Evolutionary conservation across 2,113 vertebrate species (phyloP), one percentile per base, ranked within the genome.

Genomic region (Lethenteron camtschaticum): DNA sequence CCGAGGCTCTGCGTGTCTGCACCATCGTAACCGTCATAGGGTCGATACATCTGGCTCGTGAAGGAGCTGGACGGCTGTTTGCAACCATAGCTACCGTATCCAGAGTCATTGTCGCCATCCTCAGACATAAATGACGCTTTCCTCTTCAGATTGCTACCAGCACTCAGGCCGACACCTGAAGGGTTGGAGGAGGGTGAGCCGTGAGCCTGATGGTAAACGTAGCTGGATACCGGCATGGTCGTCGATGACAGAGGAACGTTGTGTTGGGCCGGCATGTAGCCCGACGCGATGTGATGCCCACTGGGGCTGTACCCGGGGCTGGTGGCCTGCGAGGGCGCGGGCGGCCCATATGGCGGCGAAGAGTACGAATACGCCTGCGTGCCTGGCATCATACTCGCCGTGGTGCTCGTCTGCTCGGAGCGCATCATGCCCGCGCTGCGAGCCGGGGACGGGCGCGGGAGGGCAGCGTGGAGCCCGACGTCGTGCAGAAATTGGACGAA

Each of bases 121-220:
- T 87, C 88, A 75, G 87, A 87, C 90, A 99, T 99, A 75, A 95
- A 99, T 82, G 96, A 99, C 80, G 94, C 94, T 84, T 99, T 99
- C 76, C 94, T 85, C 83, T 99, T 99, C 78, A 99, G 86, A 74
- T 90, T 94, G 79, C 85, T 90, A 74, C 90, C 88, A 6, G 89
- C 86, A 79, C 84, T 90, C 78, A 87, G 89, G 74, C 87, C 85
- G 79, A 96, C 82, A 79, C 89, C 88, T 56, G 92, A 89, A 1
- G 90, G 89, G 0, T 88, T 85, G 5, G 96, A 89, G 57, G 94
- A 89, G 0, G 89, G 85, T 75, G 95, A 83, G 73, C 82, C 86
- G 55, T 95, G 92, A 72, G 87, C 83, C 82, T 95, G 91, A 82
- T 97, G 63, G 63, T 66, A 66, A 66, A 9, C 24, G 24, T 66